Base-by-base conservation (phyloP, 1,140 invertebrate species). In the Augochlora pura region DNA sequence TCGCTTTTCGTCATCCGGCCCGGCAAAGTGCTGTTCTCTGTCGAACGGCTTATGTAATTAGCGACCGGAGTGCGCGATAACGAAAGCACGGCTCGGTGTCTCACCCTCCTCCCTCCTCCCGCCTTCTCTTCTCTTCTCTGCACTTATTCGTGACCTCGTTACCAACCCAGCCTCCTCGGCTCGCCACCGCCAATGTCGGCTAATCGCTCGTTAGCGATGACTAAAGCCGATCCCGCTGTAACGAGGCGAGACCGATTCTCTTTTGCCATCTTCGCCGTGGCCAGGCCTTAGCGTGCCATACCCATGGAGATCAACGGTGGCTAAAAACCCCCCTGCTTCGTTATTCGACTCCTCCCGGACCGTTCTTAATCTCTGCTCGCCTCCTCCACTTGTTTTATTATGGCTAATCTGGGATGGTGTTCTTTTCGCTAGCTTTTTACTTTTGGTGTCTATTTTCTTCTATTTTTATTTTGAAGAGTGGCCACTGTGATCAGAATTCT, bases 201-300 rank as follows among this genome's bases (percentile, higher is more conserved):
- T 81, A 81, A 81, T 81, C 79, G 73, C 79, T 81, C 79, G 79
- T 81, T 77, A 81, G 49, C 66, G 66, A 81, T 76, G 73, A 77
- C 79, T 81, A 71, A 76, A 77, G 63, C 52, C 59, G 73, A 76
- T 77, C 54, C 62, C 25, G 42, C 79, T 57, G 63, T 77, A 77
- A 80, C 78, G 63, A 75, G 64, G 57, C 77, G 63, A 75, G 72
- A 75, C 59, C 70, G 76, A 77, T 78, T 63, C 77, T 46, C 70
- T 42, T 57, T 63, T n/a, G 23, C 62, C 21, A 54, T 73, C 49
- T 25, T 65, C 16, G n/a, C n/a, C n/a, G n/a, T n/a, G 32, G 18
- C 9, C 27, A 18, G 16, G 18, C 14, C 46, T 65, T 70, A 39
- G 38, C 62, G 39, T 54, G 49, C 66, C 54, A 18, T 38, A 39